These are phyloP conservation scores for Drosophila varians DNA, from an alignment of 1,140 invertebrate species.

Conservation along the genomic window DNA sequence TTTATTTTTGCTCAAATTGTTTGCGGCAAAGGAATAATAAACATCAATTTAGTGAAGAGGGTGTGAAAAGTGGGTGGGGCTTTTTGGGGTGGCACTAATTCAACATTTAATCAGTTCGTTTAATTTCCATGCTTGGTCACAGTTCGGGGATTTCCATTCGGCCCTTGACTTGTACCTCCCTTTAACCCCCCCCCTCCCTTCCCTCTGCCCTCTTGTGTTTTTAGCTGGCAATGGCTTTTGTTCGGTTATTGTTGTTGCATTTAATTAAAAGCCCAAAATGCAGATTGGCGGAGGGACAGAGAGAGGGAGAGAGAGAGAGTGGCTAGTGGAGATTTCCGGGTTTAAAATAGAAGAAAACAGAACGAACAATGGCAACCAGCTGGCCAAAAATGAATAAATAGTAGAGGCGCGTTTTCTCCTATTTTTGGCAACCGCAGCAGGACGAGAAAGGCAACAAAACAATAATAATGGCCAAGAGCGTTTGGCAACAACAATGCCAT, in stretches of 20 bases:
- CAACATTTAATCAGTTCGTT: slow-evolving; percentile 72
- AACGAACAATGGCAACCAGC: slow-evolving; percentile 45
- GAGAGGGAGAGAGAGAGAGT: neutral
- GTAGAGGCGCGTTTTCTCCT: slow-evolving; percentile 49
- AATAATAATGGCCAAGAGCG: slow-evolving; percentile 27
- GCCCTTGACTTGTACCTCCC: slow-evolving; percentile 17
- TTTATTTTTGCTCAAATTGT: slow-evolving; percentile 7
- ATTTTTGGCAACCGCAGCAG: slow-evolving; percentile 50
- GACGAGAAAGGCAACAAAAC: slow-evolving; percentile 11
- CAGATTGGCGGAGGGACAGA: slow-evolving; percentile 39
- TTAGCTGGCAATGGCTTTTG: slow-evolving; percentile 15
- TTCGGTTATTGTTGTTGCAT: slow-evolving; percentile 65
- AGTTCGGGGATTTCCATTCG: slow-evolving; percentile 38
- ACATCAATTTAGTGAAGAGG: slow-evolving; percentile 30
- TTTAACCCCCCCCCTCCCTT: neutral
- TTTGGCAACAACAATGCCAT: slow-evolving; percentile 30
- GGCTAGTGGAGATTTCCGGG: slow-evolving; percentile 7
- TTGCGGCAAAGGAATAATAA: slow-evolving; percentile 20
- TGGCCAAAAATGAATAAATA: slow-evolving; percentile 59
- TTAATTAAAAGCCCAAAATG: slow-evolving; percentile 72
- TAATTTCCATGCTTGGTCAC: slow-evolving; percentile 62
- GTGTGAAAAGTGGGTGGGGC: neutral
- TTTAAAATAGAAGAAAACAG: neutral
- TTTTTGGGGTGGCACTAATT: slow-evolving; percentile 40
- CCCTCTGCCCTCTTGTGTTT: neutral